phyloP scores from a whole-genome alignment of 1,140 invertebrate genomes.

The Papilio polytes region DNA sequence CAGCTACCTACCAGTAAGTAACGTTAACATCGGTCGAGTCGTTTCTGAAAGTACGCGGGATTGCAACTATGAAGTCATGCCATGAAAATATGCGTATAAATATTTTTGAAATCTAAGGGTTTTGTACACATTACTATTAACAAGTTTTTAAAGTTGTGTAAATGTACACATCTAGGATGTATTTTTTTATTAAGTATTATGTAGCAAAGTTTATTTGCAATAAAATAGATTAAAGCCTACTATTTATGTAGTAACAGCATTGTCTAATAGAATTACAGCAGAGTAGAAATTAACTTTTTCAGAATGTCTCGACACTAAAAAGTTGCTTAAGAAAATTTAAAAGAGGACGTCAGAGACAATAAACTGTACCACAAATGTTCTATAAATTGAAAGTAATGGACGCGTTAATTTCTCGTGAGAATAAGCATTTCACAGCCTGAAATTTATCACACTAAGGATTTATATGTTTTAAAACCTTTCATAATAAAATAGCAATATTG shows the following conservation, averaged over 20 bases:
- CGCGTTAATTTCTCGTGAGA: conserved; percentile 22
- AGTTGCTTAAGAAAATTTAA: conserved; percentile 28
- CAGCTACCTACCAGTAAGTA: too few relatives aligned
- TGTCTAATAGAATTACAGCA: not conserved
- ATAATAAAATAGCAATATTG: not conserved
- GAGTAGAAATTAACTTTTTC: not conserved
- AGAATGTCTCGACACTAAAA: conserved; percentile 6
- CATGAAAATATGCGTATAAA: too few relatives aligned
- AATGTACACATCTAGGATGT: too few relatives aligned
- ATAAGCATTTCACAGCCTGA: not conserved
- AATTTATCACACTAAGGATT: not conserved
- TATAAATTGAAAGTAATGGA: conserved; percentile 27
- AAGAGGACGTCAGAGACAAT: conserved; percentile 18
- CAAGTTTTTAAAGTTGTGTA: too few relatives aligned
- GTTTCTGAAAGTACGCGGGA: too few relatives aligned
- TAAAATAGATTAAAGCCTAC: not conserved
- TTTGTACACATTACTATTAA: too few relatives aligned
- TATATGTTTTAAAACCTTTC: not conserved
- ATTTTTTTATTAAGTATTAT: not conserved
- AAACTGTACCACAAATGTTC: conserved; percentile 15
- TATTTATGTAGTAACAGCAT: not conserved
- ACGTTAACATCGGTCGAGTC: too few relatives aligned
- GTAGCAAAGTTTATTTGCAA: not conserved
- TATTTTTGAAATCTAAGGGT: too few relatives aligned
- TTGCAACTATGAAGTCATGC: too few relatives aligned